Evolutionary conservation across 1,140 invertebrate genomes (phyloP), one percentile per base, ranked within the genome.

Genomic region (Bombus ignitus): DNA sequence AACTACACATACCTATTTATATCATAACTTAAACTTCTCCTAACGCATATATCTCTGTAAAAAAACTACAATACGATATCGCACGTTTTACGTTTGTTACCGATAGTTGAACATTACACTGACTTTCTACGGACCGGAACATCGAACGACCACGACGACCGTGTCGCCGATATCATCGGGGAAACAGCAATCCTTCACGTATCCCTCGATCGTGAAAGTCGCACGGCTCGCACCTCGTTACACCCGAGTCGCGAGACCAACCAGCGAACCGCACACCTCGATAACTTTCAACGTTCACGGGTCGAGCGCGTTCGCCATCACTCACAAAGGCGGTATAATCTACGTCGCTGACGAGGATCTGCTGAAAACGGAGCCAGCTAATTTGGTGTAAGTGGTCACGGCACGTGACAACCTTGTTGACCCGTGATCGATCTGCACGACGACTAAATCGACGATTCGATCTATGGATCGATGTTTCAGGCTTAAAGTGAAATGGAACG

Each of bases 281-380:
- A 83, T 93, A 37, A 84, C 71, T 44, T 95, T 95, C 73, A 87
- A 15, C 78, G 66, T 94, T 22, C 72, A 87, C 13, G 92, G 92
- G 8, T 92, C 92, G 13, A 82, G 77, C 13, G 94, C 95, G 12
- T 96, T 97, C 88, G 95, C 94, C 59, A 94, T 97, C 22, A 97
- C 96, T 0, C 72, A 88, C 12, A 92, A 73, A 0, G 95, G 94
- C 57, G 96, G 96, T 1, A 97, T 97, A 76, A 87, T 97, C 35
- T 97, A 95, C 89, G 95, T 97, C 1, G 88, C 92, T 5, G 93
- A 96, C 89, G 91, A 92, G 6, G 89, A 92, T 6, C 91, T 93
- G 0, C 90, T 96, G 32, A 87, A 89, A 77, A 91, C 85, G n/a
- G 93, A 94, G 0, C 78, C 92, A 6, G 84, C 94, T 53, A 92